Conservation (phyloP, 2,113 vertebrate genomes). For the Clinocottus analis region DNA sequence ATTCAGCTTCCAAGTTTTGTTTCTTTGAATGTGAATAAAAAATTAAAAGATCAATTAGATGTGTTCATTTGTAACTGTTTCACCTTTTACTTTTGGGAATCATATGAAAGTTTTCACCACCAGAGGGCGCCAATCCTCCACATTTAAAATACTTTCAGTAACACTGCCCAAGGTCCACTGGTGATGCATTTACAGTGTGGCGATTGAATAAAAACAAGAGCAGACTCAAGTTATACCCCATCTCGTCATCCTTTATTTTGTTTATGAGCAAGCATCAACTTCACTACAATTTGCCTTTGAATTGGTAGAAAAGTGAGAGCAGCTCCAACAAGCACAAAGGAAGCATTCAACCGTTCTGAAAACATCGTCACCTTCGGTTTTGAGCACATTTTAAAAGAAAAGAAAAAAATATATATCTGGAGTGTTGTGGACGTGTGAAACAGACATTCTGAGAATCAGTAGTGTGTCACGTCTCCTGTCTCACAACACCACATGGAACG, state of each 20-base stretch:
- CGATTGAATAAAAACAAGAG: constrained; percentile 30
- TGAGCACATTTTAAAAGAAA: constrained; percentile 65
- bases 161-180: neutral
- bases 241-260: constrained; percentile 86
- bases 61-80: neutral
- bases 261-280: constrained; percentile 85
- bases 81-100: neutral
- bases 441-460: constrained; percentile 74
- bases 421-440: constrained; percentile 67
- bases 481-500: constrained; percentile 61
- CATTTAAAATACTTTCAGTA: neutral
- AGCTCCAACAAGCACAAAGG: constrained; percentile 83
- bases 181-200: neutral
- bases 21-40: constrained; percentile 19
- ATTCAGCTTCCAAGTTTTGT: neutral
- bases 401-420: constrained; percentile 44
- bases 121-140: constrained; percentile 42
- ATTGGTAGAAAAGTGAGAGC: constrained; percentile 84
- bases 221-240: constrained; percentile 68
- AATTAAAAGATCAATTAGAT: neutral
- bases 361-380: constrained; percentile 67
- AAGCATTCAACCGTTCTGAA: constrained; percentile 73
- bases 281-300: constrained; percentile 82
- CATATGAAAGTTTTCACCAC: constrained; percentile 6
- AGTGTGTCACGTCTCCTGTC: constrained; percentile 68